These are phyloP conservation scores for Ophion ellenae DNA, from an alignment of 2,888 invertebrate genomes.

Conservation along the genomic window DNA sequence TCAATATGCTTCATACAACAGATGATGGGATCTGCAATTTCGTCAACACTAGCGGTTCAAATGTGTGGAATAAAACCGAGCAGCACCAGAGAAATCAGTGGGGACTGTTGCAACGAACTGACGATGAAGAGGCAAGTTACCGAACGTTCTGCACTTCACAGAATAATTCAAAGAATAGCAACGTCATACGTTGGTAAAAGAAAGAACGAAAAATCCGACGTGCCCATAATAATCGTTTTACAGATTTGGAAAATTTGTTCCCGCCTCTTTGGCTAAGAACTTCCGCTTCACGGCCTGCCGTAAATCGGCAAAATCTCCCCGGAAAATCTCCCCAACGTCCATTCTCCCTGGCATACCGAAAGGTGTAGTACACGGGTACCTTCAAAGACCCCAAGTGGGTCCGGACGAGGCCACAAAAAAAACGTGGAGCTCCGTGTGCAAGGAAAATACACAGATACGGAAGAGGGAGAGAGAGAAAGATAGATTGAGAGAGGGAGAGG, in stretches of 20 bases:
- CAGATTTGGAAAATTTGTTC: background rate
- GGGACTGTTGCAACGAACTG: no score
- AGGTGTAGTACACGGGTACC: background rate
- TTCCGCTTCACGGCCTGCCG: no score
- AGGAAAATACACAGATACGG: background rate
- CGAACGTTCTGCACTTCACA: background rate
- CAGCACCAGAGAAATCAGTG: no score
- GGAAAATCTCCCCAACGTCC: no score
- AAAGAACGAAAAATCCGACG: background rate
- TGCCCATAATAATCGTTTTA: no score
- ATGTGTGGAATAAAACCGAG: no score
- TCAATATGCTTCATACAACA: no score
- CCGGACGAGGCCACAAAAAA: background rate
- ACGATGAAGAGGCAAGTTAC: background rate
- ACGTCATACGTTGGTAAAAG: background rate
- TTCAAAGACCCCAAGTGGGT: background rate
- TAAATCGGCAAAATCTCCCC: no score
- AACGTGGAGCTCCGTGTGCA: background rate
- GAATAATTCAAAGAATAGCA: background rate
- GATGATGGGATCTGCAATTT: no score
- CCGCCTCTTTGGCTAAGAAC: background rate
- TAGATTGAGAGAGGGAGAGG: slow-evolving; percentile 23
- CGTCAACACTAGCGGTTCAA: no score
- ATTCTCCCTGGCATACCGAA: background rate
- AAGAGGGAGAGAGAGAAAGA: slow-evolving; percentile 19